phyloP scores from a whole-genome alignment of 2,113 vertebrate genomes.

The Psilopsiagon aymara region DNA sequence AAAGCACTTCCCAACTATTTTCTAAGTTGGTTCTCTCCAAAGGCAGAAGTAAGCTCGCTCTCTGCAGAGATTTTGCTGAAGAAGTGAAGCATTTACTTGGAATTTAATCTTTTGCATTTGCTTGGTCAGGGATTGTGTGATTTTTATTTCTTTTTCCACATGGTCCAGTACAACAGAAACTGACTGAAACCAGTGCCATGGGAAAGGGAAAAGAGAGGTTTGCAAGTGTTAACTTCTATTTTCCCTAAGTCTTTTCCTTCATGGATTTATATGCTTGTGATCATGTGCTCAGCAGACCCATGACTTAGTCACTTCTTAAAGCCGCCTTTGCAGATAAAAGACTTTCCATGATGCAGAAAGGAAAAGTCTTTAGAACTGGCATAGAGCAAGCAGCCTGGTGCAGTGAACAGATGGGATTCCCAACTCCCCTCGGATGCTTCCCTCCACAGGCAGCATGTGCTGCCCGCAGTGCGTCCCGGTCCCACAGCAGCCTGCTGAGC shows the following conservation, averaged over 20 bases:
- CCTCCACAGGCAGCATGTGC: neutral
- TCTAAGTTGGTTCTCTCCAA: constrained; percentile 20
- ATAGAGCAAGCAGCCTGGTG: neutral
- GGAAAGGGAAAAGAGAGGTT: neutral
- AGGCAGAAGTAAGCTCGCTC: neutral
- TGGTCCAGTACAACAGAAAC: neutral
- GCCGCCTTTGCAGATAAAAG: neutral
- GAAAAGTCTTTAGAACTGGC: neutral
- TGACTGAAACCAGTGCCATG: neutral
- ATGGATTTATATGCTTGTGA: neutral
- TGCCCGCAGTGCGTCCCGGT: fast-evolving
- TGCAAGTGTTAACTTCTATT: neutral
- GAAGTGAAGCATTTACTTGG: neutral
- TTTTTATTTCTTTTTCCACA: neutral
- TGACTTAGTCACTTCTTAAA: neutral
- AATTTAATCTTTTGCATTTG: neutral
- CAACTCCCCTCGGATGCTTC: neutral
- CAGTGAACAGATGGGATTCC: neutral
- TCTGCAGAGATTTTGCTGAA: constrained; percentile 14
- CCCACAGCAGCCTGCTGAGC: neutral
- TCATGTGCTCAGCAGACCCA: neutral
- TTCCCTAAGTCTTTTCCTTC: neutral
- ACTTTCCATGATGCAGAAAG: neutral
- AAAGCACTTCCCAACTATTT: constrained; percentile 17
- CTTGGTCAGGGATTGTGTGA: neutral